Base-by-base conservation (phyloP, 2,888 invertebrate genomes). In the Halocaridina rubra region DNA sequence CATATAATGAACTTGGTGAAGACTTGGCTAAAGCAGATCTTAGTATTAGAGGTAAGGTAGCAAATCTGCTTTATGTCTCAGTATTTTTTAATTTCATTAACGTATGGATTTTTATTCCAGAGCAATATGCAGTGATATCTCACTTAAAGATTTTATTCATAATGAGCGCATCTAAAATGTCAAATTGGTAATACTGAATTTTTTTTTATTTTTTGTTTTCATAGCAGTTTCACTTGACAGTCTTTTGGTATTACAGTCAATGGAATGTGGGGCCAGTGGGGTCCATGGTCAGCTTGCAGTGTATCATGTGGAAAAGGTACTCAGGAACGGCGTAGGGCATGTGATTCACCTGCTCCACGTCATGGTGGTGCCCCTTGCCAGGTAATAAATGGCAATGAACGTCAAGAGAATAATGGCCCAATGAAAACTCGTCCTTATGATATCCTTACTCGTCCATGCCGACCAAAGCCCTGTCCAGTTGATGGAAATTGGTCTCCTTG, bases 341-440 rank as follows among this genome's bases (percentile, higher is more conserved):
- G 91, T 88, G 89, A 89, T 71, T 89, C 89, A 84, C 91, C 91
- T 0, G 69, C 88, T 10, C 92, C 92, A 1, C 88, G 89, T 77
- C 90, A 90, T 89, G 91, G 91, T 4, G 92, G 92, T 0, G 89
- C 89, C 57, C 86, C 89, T 3, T 93, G 93, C 89, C 84, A 86
- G 3, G 91, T 91, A 10, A 90, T 91, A 69, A 89, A 89, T n/a
- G 32, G 76, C 22, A 5, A 53, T 19, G 53, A 53, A n/a, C 4
- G 16, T n/a, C 4, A 3, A 19, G 53, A 53, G 16, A 53, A 16
- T 13, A 16, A 53, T 53, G n/a, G n/a, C n/a, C n/a, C n/a, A n/a
- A n/a, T n/a, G n/a, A n/a, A n/a, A n/a, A n/a, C 53, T 7, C 53
- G 53, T 10, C 53, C 53, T 2, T 19, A 53, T 53, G 53, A 53